These are phyloP conservation scores for Baronia brevicornis DNA, from an alignment of 2,888 invertebrate species.

Conservation along the genomic window DNA sequence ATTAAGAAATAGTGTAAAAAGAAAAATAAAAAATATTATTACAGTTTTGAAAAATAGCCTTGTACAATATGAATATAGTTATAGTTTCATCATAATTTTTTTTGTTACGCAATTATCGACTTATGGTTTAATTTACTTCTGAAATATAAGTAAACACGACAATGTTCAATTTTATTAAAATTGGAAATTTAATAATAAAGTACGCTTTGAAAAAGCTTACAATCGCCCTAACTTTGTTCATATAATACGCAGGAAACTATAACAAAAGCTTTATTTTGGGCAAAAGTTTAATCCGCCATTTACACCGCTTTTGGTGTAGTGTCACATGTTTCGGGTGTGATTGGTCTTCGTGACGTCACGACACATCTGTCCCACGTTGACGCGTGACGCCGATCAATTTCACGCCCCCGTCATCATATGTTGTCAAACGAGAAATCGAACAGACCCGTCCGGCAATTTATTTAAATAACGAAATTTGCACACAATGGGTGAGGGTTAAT, in stretches of 20 bases:
- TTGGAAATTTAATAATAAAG: no score
- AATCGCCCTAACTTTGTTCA: no score
- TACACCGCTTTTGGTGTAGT: slow-evolving; percentile 17
- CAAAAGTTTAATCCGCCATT: slow-evolving; percentile 9
- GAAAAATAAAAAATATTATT: no score
- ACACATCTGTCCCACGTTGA: slow-evolving; percentile 34
- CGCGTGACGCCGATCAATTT: slow-evolving; percentile 42
- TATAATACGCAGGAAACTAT: not conserved
- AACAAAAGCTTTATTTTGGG: slow-evolving; percentile 3
- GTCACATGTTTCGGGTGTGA: slow-evolving; percentile 14
- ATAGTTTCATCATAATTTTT: no score
- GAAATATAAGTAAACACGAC: no score
- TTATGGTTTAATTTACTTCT: no score
- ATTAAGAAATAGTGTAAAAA: no score
- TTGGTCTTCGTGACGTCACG: slow-evolving; percentile 24
- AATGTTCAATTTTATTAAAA: no score
- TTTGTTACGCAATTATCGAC: no score
- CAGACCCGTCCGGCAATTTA: slow-evolving; percentile 1
- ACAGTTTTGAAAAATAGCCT: no score
- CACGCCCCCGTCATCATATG: slow-evolving; percentile 28
- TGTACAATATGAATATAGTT: no score
- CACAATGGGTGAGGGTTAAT: not conserved
- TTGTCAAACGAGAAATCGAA: slow-evolving; percentile 9
- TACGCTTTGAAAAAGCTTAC: no score
- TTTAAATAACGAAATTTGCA: not conserved